Evolutionary conservation across 1,140 invertebrate species (phyloP), one percentile per base, ranked within the genome.

Genomic region (Trichonephila inaurata): DNA sequence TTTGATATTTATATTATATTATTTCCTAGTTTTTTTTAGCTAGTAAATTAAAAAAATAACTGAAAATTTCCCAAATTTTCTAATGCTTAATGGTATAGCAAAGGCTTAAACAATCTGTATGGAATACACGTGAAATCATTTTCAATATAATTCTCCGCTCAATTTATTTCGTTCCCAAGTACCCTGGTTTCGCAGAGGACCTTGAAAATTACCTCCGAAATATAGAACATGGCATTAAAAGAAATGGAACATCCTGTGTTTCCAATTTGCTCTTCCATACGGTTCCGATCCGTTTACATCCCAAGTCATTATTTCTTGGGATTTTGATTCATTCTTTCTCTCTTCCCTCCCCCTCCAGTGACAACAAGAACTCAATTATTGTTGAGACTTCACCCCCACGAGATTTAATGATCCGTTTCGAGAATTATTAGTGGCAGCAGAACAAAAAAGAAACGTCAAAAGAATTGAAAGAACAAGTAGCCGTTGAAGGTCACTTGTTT

Each of bases 301-400:
- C 18, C 7, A 64, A 64, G 5, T 33, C 2, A 40, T 77, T 77
- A 24, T 40, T 69, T 77, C 28, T n/a, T 33, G 16, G 5, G 3
- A 33, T 77, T 77, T 77, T 33, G 72, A 77, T 77, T 77, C 24
- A 14, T 69, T 69, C n/a, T 69, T 40, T 14, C 14, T 77, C 18
- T 18, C 6, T 3, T 28, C 28, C 72, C 33, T 3, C 72, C 33
- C 33, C 18, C 6, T 4, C 72, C 28, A 24, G 5, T 77, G 72
- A 77, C 72, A 77, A 77, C 33, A 77, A 40, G 72, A 77, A 33
- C 28, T 77, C 72, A 40, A 77, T 77, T 40, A 77, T 77, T 69
- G 66, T 77, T 40, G n/a, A 69, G 24, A 69, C 72, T 40, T 77
- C 72, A 77, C 12, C 72, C 28, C 28, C 51, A 51, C 0, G 28